phyloP scores from a whole-genome alignment of 2,888 invertebrate species.

The Phrixothrix hirtus region DNA sequence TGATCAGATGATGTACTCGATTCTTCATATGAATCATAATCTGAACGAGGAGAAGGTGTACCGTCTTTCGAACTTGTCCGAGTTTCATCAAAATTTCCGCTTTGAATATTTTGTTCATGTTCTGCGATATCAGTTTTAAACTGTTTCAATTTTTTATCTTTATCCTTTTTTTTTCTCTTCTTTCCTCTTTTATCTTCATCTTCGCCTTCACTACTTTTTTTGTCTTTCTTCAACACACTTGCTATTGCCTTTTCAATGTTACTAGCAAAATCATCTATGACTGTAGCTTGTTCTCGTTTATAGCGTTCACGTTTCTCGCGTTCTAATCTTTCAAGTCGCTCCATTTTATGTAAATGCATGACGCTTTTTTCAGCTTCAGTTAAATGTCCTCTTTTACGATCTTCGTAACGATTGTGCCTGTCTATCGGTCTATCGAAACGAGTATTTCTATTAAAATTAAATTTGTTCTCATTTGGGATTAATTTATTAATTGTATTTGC shows the following conservation, averaged over 20 bases:
- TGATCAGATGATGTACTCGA: conserved; percentile 59
- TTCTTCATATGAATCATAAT: conserved; percentile 61
- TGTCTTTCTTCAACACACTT: conserved; percentile 73
- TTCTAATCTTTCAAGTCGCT: conserved; percentile 51
- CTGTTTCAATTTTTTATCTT: conserved; percentile 58
- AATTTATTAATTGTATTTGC: background rate
- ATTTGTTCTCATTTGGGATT: too few relatives aligned
- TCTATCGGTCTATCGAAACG: conserved; percentile 31
- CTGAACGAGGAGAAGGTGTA: conserved; percentile 45
- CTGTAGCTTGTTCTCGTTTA: conserved; percentile 42
- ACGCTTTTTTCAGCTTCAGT: conserved; percentile 56
- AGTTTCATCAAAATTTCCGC: conserved; percentile 65
- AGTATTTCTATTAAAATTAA: conserved; percentile 4
- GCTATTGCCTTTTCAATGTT: conserved; percentile 79
- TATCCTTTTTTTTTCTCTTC: conserved; percentile 63
- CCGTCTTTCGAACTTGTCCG: conserved; percentile 26
- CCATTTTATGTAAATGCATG: conserved; percentile 51
- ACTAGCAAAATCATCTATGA: conserved; percentile 74
- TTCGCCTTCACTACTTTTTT: conserved; percentile 49
- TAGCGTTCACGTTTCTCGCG: conserved; percentile 46
- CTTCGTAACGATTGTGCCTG: conserved; percentile 39
- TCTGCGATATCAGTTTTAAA: conserved; percentile 38
- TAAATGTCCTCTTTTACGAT: conserved; percentile 48
- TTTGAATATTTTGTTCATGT: conserved; percentile 76
- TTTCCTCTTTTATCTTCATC: conserved; percentile 60